Conservation (phyloP, 2,113 vertebrate genomes). For the Calidris pugnax region DNA sequence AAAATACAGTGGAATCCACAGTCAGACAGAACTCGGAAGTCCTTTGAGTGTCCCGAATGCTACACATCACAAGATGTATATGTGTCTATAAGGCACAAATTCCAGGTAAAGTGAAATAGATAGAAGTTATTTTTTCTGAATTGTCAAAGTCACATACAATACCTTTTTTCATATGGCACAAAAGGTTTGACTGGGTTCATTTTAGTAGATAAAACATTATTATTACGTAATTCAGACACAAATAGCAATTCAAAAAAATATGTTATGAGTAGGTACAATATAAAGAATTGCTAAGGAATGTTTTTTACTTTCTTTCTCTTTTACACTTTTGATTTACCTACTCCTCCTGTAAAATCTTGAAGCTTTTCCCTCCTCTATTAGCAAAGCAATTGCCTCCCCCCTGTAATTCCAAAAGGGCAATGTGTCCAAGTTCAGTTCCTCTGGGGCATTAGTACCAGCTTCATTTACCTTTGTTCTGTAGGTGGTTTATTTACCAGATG, state of each 20-base stretch:
- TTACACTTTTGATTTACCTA: not conserved
- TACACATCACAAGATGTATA: not conserved
- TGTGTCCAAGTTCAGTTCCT: slow-evolving; percentile 37
- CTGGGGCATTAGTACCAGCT: not conserved
- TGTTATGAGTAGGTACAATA: not conserved
- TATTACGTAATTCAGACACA: not conserved
- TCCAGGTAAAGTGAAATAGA: not conserved
- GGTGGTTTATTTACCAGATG: slow-evolving; percentile 24
- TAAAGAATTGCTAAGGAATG: not conserved
- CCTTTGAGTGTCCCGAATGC: not conserved
- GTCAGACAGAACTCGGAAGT: not conserved
- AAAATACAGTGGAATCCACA: not conserved
- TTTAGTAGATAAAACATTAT: not conserved
- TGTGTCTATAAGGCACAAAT: not conserved
- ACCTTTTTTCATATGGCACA: not conserved
- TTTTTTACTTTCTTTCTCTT: not conserved
- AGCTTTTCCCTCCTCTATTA: not conserved
- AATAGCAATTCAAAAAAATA: not conserved
- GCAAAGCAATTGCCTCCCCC: not conserved
- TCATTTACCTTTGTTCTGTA: slow-evolving; percentile 38
- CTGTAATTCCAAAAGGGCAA: slow-evolving; percentile 47
- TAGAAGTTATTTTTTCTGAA: not conserved
- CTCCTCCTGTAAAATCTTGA: not conserved
- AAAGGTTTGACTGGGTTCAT: not conserved
- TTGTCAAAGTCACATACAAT: not conserved